Evolutionary conservation across 2,888 invertebrate species (phyloP).

Genomic region (Pollenia griseotomentosa): DNA sequence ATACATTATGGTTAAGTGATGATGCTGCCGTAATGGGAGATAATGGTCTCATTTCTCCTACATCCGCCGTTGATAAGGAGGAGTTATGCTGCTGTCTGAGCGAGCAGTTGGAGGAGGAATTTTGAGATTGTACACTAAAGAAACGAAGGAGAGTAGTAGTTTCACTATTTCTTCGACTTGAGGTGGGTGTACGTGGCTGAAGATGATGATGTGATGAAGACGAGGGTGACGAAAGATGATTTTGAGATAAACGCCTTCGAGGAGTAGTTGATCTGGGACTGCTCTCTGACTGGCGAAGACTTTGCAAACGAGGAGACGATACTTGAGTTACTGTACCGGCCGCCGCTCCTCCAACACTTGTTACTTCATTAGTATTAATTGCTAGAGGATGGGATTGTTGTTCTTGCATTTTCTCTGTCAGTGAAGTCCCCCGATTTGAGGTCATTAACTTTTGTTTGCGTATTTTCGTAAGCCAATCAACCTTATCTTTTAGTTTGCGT

Average conservation of each 20-base stretch:
- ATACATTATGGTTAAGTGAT: conserved; percentile 7
- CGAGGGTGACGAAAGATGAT: conserved; percentile 75
- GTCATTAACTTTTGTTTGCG: conserved; percentile 85
- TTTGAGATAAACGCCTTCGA: conserved; percentile 79
- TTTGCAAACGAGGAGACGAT: conserved; percentile 82
- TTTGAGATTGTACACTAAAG: conserved; percentile 80
- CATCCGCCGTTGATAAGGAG: conserved; percentile 50
- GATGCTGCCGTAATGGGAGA: conserved; percentile 18
- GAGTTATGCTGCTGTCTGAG: conserved; percentile 23
- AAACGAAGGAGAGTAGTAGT: conserved; percentile 83
- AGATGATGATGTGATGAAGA: conserved; percentile 67
- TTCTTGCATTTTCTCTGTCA: conserved; percentile 80
- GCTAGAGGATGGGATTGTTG: conserved; percentile 44
- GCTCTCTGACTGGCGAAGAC: conserved; percentile 79
- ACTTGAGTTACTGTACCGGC: conserved; percentile 71
- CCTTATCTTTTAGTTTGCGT: conserved; percentile 87
- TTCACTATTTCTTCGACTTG: conserved; percentile 82
- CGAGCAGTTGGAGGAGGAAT: conserved; percentile 32
- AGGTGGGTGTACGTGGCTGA: conserved; percentile 81
- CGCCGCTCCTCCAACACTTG: background rate
- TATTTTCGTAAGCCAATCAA: conserved; percentile 90
- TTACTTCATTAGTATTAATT: conserved; percentile 19
- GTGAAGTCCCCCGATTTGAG: conserved; percentile 76
- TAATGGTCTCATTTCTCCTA: conserved; percentile 68
- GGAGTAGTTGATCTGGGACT: conserved; percentile 79